Conservation (phyloP, 2,888 invertebrate genomes). For the Brachynemurus nebulosus region DNA sequence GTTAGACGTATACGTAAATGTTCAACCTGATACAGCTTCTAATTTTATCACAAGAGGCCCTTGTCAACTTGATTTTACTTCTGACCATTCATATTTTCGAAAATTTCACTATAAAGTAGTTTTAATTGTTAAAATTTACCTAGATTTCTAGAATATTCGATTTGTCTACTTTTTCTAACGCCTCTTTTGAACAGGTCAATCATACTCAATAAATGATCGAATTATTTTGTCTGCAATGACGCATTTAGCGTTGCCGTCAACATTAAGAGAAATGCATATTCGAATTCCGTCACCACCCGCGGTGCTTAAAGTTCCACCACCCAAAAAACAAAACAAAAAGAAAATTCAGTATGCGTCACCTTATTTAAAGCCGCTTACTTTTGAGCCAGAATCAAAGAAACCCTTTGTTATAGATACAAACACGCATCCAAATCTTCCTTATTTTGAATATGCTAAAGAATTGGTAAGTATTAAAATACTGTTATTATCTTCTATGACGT, state of each 20-base stretch:
- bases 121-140: too few relatives aligned
- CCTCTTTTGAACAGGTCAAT: slow-evolving; percentile 13
- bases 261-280: slow-evolving; percentile 28
- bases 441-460: slow-evolving; percentile 25
- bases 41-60: too few relatives aligned
- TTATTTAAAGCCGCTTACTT: slow-evolving; percentile 25
- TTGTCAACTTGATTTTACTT: too few relatives aligned
- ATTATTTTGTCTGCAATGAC: slow-evolving; percentile 28
- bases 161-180: neutral
- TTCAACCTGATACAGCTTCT: too few relatives aligned
- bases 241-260: slow-evolving; percentile 27
- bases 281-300: slow-evolving; percentile 29
- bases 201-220: slow-evolving; percentile 28
- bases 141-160: neutral
- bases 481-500: too few relatives aligned
- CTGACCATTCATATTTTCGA: too few relatives aligned
- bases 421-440: slow-evolving; percentile 26
- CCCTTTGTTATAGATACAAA: slow-evolving; percentile 24
- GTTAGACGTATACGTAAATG: too few relatives aligned
- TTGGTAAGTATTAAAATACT: slow-evolving; percentile 17
- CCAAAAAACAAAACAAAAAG: slow-evolving; percentile 1
- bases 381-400: slow-evolving; percentile 18
- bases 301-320: neutral
- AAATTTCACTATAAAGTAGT: too few relatives aligned
- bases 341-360: slow-evolving; percentile 21